A percentile compares a stretch with the other conserved stretches of the same genome.
These are phyloP conservation scores for Acheta domesticus DNA, from an alignment of 2,888 invertebrate species.

Conservation along the genomic window DNA sequence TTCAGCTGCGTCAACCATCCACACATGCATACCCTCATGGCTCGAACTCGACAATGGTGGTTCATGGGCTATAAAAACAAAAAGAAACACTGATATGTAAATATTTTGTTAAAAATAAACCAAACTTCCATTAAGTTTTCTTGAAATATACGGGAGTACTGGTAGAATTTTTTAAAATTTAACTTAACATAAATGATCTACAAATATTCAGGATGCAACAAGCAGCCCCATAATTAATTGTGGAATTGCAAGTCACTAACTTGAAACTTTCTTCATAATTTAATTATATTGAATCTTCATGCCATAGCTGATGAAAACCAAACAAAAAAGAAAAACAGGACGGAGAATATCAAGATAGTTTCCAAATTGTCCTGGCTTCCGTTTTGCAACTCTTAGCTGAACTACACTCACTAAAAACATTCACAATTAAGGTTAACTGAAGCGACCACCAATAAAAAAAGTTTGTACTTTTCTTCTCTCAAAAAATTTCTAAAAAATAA, in stretches of 20 bases:
- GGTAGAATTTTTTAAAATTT: too few relatives aligned
- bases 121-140: neutral
- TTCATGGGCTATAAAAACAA: neutral
- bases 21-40: too few relatives aligned
- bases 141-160: too few relatives aligned
- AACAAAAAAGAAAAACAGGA: neutral
- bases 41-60: neutral
- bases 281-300: neutral
- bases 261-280: neutral
- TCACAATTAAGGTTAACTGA: neutral
- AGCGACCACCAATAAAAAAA: constrained; percentile 6
- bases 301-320: neutral
- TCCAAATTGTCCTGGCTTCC: neutral
- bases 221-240: too few relatives aligned
- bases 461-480: constrained; percentile 8
- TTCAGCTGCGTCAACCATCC: too few relatives aligned
- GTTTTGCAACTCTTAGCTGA: neutral
- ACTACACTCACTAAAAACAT: constrained; percentile 6
- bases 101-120: neutral
- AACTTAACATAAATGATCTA: too few relatives aligned
- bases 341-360: neutral
- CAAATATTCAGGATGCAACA: too few relatives aligned
- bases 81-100: constrained; percentile 1
- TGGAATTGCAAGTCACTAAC: neutral
- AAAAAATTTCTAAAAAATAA: neutral